Conservation (phyloP, 2,797 vertebrate genomes). For the Simalia tracyae region DNA sequence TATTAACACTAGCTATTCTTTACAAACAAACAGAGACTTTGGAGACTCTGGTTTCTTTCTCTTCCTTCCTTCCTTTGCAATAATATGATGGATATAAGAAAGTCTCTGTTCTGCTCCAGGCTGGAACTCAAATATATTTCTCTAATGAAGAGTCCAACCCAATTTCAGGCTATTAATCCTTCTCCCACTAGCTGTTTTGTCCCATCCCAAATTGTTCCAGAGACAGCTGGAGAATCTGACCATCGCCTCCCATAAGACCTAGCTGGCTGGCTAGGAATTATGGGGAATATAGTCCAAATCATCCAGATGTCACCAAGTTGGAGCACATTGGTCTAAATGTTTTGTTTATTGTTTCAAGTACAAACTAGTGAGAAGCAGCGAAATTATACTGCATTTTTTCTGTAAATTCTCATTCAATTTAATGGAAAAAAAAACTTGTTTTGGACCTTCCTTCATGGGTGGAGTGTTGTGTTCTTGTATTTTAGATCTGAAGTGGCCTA, state of each 20-base stretch:
- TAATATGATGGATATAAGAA: conserved; percentile 32
- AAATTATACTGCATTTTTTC: too few species aligned
- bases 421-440: too few species aligned
- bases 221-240: neutral
- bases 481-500: too few species aligned
- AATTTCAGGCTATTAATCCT: neutral
- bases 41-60: conserved; percentile 40
- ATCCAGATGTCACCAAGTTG: too few species aligned
- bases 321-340: too few species aligned
- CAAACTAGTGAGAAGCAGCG: too few species aligned
- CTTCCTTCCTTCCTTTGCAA: conserved; percentile 19
- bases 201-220: neutral
- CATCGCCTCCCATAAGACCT: neutral
- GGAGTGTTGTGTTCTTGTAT: too few species aligned
- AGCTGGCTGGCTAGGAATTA: too few species aligned
- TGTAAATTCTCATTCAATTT: too few species aligned
- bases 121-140: conserved; percentile 1
- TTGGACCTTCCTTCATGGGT: too few species aligned
- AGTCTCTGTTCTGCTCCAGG: conserved; percentile 33
- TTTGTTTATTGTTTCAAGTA: too few species aligned
- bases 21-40: conserved; percentile 9
- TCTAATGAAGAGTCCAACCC: neutral
- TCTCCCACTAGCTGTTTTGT: neutral
- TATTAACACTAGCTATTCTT: neutral
- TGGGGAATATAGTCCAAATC: too few species aligned